Evolutionary conservation across 2,113 vertebrate genomes (phyloP).

Genomic region (Bostrychus sinensis): DNA sequence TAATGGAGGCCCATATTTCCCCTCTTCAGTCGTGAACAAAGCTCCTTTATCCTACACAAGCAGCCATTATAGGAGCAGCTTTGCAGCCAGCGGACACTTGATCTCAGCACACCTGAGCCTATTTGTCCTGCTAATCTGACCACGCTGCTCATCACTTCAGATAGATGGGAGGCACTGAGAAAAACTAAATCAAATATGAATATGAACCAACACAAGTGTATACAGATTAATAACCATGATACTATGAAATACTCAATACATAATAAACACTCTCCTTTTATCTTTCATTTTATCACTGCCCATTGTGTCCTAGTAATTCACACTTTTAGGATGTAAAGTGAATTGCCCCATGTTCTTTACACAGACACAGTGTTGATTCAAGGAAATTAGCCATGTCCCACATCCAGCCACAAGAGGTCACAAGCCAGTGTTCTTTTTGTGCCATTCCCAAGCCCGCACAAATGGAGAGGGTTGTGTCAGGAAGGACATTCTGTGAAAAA

Average conservation of each 20-base stretch:
- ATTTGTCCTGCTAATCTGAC: slow-evolving; percentile 33
- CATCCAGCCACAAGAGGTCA: background rate
- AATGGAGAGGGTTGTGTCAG: no score
- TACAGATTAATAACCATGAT: no score
- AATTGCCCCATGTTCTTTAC: no score
- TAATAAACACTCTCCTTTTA: no score
- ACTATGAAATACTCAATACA: no score
- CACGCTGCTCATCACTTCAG: slow-evolving; percentile 12
- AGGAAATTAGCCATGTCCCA: background rate
- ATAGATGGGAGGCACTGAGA: background rate
- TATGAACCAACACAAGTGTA: background rate
- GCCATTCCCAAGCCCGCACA: no score
- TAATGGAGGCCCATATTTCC: slow-evolving; percentile 14
- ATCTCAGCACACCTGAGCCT: slow-evolving; percentile 39
- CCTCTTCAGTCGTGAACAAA: slow-evolving; percentile 23
- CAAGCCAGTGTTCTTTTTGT: background rate
- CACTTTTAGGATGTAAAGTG: no score
- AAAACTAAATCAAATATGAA: background rate
- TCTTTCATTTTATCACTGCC: no score
- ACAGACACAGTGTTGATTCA: background rate
- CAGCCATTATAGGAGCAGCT: slow-evolving; percentile 27
- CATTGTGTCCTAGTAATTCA: no score
- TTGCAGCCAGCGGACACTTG: slow-evolving; percentile 26
- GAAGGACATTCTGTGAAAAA: no score
- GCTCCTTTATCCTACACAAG: slow-evolving; percentile 34